Evolutionary conservation across 2,888 invertebrate genomes (phyloP).

Genomic region (Baronia brevicornis): DNA sequence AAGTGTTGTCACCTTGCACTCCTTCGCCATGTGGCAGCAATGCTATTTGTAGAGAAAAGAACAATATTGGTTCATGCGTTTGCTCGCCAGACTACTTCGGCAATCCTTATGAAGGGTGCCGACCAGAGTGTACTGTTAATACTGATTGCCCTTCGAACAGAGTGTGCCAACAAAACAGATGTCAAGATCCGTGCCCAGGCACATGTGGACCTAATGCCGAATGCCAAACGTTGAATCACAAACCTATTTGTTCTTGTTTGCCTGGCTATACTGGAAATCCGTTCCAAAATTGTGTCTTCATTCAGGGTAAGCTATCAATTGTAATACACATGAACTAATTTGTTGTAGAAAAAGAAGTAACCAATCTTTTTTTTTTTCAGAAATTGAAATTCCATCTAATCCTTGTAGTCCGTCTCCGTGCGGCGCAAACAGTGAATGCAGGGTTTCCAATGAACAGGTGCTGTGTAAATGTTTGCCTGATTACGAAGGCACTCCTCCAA

Average conservation of each 20-base stretch:
- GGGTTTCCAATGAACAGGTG: slow-evolving; percentile 81
- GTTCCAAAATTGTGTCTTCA: slow-evolving; percentile 49
- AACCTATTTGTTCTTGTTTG: slow-evolving; percentile 81
- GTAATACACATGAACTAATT: neutral
- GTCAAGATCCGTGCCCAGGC: slow-evolving; percentile 84
- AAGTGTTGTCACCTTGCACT: slow-evolving; percentile 74
- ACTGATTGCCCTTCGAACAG: slow-evolving; percentile 83
- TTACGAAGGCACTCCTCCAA: slow-evolving; percentile 79
- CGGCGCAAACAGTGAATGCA: slow-evolving; percentile 88
- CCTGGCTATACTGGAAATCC: slow-evolving; percentile 80
- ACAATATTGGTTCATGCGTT: slow-evolving; percentile 81
- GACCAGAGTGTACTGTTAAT: slow-evolving; percentile 84
- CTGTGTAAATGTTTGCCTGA: slow-evolving; percentile 82
- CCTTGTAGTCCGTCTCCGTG: slow-evolving; percentile 88
- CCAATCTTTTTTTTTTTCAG: slow-evolving; percentile 34
- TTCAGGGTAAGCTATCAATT: slow-evolving; percentile 40
- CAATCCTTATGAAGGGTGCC: slow-evolving; percentile 80
- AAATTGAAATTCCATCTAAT: slow-evolving; percentile 43
- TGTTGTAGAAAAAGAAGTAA: slow-evolving; percentile 4
- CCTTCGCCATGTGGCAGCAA: slow-evolving; percentile 85
- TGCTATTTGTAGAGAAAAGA: slow-evolving; percentile 80
- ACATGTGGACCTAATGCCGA: slow-evolving; percentile 83
- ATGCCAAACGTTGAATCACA: slow-evolving; percentile 83
- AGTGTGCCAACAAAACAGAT: slow-evolving; percentile 84
- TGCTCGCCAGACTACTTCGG: slow-evolving; percentile 80